Percentiles rank a stretch among this genome's conserved stretches.
phyloP scores from a whole-genome alignment of 2,113 vertebrate species.

The Prunella himalayana region DNA sequence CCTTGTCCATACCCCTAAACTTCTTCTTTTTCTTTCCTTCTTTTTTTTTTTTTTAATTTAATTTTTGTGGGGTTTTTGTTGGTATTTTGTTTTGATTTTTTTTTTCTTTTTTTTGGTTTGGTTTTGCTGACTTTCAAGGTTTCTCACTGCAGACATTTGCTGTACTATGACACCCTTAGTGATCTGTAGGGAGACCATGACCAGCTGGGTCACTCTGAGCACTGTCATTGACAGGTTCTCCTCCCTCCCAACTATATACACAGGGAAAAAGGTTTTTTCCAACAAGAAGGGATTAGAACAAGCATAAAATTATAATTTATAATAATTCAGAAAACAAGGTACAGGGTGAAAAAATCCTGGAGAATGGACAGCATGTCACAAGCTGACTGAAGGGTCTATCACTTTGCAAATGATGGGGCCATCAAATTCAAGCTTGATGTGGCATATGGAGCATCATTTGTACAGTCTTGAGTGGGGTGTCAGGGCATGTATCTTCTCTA shows the following conservation, averaged over 20 bases:
- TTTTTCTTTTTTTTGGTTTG: neutral
- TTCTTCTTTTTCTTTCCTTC: neutral
- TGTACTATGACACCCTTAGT: neutral
- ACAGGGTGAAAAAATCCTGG: neutral
- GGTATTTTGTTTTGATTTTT: neutral
- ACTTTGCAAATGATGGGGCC: neutral
- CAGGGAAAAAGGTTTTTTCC: neutral
- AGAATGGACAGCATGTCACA: neutral
- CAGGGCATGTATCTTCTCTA: neutral
- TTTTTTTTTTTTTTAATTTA: neutral
- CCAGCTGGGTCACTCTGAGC: neutral
- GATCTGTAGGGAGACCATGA: neutral
- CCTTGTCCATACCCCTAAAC: neutral
- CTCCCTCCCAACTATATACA: neutral
- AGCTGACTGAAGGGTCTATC: neutral
- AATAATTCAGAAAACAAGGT: neutral
- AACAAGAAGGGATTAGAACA: neutral
- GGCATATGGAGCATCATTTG: neutral
- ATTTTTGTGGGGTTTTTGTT: neutral
- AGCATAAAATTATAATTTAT: neutral
- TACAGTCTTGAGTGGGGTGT: fast-evolving
- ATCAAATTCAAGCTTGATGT: neutral
- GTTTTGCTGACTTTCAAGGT: neutral
- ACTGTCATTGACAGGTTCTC: neutral
- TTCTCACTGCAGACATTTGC: neutral